Evolutionary conservation across 1,140 invertebrate genomes (phyloP), one percentile per base, ranked within the genome.

Genomic region (Aphelinus certus): DNA sequence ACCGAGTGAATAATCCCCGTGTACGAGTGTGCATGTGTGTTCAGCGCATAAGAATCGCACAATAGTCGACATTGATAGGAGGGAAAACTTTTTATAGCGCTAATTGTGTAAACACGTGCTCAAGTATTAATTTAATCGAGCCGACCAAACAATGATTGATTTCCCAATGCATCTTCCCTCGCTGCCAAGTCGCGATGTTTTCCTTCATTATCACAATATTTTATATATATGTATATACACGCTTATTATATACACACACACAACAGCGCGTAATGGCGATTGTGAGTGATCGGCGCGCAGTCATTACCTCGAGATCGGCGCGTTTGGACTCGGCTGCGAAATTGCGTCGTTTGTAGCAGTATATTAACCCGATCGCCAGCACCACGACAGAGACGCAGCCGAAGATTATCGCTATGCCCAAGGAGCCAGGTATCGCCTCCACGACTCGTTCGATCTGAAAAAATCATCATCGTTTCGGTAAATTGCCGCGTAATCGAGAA

Each of bases 351-450:
- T 73, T 83, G 51, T 79, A 81, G 56, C 80, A 82, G 60, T 81
- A 84, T 9, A 84, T 77, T 68, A 86, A 77, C 7, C 82, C 76
- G 7, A 79, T 76, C 10, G 86, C 73, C 55, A 86, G 53, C 7
- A 76, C 78, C 60, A 87, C 64, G 71, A 86, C 63, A 46, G 82
- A 62, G 60, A 86, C 2, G 61, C 79, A 85, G 46, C 82, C 82
- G 80, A 87, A 26, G 26, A 26, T 26, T 26, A 26, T 64, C 3
- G 80, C 69, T 70, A 84, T 82, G 60, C 83, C 85, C 77, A 85
- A 76, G 74, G 85, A 82, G 80, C 87, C 85, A 77, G 85, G 81
- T 81, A 86, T 77, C 74, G 80, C 85, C 53, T 81, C 82, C 57
- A 78, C 79, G 3, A 76, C 66, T 9, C 79, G 81, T 10, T 83